A percentile compares a stretch with the other conserved stretches of the same genome.
phyloP scores from a whole-genome alignment of 1,140 invertebrate species.

The Tetramorium simillimum region DNA sequence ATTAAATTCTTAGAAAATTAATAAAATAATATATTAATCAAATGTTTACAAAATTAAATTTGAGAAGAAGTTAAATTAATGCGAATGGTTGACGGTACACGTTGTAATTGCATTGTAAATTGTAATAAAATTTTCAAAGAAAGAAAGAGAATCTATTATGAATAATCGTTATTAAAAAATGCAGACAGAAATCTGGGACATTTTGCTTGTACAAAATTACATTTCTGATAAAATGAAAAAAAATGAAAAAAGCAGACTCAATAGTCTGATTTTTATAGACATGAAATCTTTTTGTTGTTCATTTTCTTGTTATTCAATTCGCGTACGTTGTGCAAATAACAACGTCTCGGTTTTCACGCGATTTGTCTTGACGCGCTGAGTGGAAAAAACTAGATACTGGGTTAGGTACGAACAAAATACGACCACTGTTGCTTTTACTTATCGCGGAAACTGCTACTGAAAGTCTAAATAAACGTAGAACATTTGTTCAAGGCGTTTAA shows the following conservation, averaged over 20 bases:
- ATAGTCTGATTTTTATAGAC: neutral
- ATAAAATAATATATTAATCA: neutral
- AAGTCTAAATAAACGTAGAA: slow-evolving; percentile 1
- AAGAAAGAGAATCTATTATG: neutral
- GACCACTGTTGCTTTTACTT: slow-evolving; percentile 23
- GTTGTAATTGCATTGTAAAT: neutral
- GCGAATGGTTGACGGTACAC: neutral
- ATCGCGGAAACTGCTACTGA: neutral
- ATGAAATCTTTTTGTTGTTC: neutral
- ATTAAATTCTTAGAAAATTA: neutral
- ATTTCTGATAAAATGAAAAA: slow-evolving; percentile 14
- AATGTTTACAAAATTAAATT: slow-evolving; percentile 5
- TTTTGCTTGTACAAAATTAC: neutral
- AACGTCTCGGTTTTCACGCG: neutral
- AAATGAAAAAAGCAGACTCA: neutral
- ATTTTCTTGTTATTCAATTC: slow-evolving; percentile 18
- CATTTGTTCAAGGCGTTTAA: slow-evolving; percentile 11
- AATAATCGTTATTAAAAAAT: neutral
- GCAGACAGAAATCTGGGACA: neutral
- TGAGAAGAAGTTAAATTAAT: neutral
- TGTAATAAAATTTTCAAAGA: neutral
- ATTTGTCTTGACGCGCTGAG: neutral
- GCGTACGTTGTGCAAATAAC: slow-evolving; percentile 2
- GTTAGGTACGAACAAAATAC: neutral
- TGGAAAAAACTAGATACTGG: neutral